Evolutionary conservation across 2,888 invertebrate species (phyloP).

Genomic region (Hypercompe scribonia): DNA sequence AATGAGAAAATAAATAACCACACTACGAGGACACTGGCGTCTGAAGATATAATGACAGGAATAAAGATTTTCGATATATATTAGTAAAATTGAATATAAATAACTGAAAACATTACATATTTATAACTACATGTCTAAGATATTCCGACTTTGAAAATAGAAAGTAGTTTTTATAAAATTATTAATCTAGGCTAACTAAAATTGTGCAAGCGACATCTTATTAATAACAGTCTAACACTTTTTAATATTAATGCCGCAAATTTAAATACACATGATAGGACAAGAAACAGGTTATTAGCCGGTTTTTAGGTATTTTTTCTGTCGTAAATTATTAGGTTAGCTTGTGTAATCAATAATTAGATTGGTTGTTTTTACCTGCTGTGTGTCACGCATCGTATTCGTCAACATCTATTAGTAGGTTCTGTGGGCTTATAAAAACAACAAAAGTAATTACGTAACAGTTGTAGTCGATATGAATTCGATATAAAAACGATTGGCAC

Average conservation of each 20-base stretch:
- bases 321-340: background rate
- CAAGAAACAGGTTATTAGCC: constrained; percentile 1
- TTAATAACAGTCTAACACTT: constrained; percentile 17
- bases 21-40: background rate
- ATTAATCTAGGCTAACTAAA: constrained; percentile 41
- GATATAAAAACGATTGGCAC: constrained; percentile 57
- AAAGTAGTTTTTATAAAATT: constrained; percentile 45
- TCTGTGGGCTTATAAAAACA: constrained; percentile 42
- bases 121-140: constrained; percentile 5
- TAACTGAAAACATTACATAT: background rate
- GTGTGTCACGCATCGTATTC: constrained; percentile 43
- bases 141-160: constrained; percentile 44
- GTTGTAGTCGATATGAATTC: constrained; percentile 32
- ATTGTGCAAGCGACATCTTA: constrained; percentile 39
- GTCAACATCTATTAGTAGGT: constrained; percentile 23
- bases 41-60: background rate
- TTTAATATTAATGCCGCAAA: constrained; percentile 11
- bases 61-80: background rate
- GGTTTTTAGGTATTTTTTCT: constrained; percentile 2
- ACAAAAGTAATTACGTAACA: constrained; percentile 57
- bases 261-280: constrained; percentile 3
- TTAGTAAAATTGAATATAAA: background rate
- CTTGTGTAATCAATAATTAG: constrained; percentile 9
- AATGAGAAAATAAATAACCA: background rate
- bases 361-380: constrained; percentile 23